Evolutionary conservation across 2,113 vertebrate species (phyloP), one percentile per base, ranked within the genome.

Genomic region (Smithornis capensis): DNA sequence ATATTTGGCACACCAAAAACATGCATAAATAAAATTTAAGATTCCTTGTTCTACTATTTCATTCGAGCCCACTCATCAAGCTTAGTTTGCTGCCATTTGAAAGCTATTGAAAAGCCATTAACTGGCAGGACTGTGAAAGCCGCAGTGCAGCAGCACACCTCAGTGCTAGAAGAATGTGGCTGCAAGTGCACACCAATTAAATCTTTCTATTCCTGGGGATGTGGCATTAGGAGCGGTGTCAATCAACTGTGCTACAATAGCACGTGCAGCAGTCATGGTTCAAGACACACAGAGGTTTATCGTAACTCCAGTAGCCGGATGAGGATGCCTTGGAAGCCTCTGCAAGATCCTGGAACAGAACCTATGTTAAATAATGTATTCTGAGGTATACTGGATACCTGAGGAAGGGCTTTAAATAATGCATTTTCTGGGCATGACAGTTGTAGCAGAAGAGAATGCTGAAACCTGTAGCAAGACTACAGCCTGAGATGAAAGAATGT

Each of bases 401-500:
- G 98, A 98, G 97, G 84, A 91, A 97, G 94, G 95, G 96, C 98
- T 97, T 94, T 98, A 93, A 98, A 98, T 98, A 97, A 99, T 99
- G 98, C 97, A 98, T 98, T 91, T 97, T 92, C 95, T 80, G 95
- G 96, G 97, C 97, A 97, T 94, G 44, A 91, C 97, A 92, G 97
- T 74, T 90, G 87, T 94, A 97, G 97, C 97, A 91, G 97, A 96
- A 96, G 98, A 98, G 98, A 97, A 97, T 97, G 97, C 97, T 91
- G 98, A 98, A 98, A 97, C 97, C 98, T 97, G 94, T 97, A 93
- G 98, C 97, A 93, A 94, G 97, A 89, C 89, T 95, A 81, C 94
- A 95, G 96, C 95, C 96, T 98, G 97, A 98, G 95, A 94, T 95
- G 98, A 98, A 97, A 99, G 97, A 96, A 99, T 99, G 99, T 98